A percentile compares a stretch with the other conserved stretches of the same genome.
Evolutionary conservation across 2,113 vertebrate genomes (phyloP).

Genomic region (Trichechus manatus): DNA sequence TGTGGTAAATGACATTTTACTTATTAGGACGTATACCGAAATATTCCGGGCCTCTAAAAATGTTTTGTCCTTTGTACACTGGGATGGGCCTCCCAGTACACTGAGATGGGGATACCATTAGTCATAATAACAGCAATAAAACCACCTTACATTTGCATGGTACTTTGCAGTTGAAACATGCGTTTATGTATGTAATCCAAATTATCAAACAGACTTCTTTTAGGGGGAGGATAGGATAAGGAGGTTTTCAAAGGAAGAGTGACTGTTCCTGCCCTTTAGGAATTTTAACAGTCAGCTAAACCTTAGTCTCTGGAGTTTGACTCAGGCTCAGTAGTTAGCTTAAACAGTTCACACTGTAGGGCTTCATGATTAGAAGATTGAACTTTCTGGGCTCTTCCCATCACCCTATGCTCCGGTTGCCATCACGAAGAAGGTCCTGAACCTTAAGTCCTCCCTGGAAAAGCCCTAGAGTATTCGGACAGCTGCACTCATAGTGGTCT

Average conservation of each 20-base stretch:
- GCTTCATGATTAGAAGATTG: neutral
- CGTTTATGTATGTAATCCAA: slow-evolving; percentile 26
- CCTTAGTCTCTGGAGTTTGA: neutral
- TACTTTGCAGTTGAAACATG: neutral
- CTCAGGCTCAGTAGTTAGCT: neutral
- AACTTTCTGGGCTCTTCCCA: neutral
- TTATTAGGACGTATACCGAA: slow-evolving; percentile 52
- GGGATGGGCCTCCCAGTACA: neutral
- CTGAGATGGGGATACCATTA: neutral
- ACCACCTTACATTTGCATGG: neutral
- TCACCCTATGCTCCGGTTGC: neutral
- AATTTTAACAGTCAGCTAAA: neutral
- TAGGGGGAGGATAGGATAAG: neutral
- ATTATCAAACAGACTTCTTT: neutral
- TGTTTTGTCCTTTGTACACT: slow-evolving; percentile 29
- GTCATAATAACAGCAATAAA: neutral
- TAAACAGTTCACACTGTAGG: neutral
- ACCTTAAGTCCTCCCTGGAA: neutral
- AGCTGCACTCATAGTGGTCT: no score
- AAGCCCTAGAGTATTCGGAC: neutral
- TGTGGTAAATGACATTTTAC: slow-evolving; percentile 64
- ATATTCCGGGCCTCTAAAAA: slow-evolving; percentile 31
- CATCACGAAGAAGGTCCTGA: neutral
- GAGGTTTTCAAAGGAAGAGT: slow-evolving; percentile 4
- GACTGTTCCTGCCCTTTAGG: neutral